phyloP scores from a whole-genome alignment of 2,113 vertebrate genomes.

The Sarotherodon lohbergeri region DNA sequence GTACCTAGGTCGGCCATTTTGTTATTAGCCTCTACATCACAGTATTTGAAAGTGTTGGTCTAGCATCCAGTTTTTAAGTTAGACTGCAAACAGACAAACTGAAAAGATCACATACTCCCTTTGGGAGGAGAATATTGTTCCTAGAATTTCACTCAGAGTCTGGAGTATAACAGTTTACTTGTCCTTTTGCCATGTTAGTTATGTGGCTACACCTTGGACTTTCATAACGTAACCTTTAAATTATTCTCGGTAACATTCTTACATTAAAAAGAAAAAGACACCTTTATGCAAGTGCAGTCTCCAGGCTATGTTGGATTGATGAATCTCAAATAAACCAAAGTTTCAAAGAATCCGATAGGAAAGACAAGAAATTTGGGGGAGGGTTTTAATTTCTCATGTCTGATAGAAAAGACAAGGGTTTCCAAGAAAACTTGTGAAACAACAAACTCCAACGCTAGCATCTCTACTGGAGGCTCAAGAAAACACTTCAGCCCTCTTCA shows the following conservation, averaged over 20 bases:
- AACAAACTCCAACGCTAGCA: not conserved
- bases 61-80: not conserved
- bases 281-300: not conserved
- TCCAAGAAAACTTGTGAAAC: not conserved
- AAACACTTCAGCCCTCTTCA: slow-evolving; percentile 1
- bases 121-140: not conserved
- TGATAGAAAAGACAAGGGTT: not conserved
- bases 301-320: not conserved
- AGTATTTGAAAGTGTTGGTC: not conserved
- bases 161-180: not conserved
- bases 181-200: not conserved
- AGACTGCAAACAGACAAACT: not conserved
- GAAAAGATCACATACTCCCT: not conserved
- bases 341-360: not conserved
- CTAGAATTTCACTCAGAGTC: not conserved
- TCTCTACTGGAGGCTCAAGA: not conserved
- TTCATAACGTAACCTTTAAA: not conserved
- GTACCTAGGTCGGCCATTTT: not conserved
- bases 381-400: not conserved
- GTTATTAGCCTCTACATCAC: not conserved
- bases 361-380: not conserved
- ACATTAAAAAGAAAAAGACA: not conserved
- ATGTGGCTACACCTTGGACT: not conserved
- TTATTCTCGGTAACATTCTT: not conserved
- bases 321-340: not conserved